Evolutionary conservation across 2,888 invertebrate genomes (phyloP).

Genomic region (Idaea aversata): DNA sequence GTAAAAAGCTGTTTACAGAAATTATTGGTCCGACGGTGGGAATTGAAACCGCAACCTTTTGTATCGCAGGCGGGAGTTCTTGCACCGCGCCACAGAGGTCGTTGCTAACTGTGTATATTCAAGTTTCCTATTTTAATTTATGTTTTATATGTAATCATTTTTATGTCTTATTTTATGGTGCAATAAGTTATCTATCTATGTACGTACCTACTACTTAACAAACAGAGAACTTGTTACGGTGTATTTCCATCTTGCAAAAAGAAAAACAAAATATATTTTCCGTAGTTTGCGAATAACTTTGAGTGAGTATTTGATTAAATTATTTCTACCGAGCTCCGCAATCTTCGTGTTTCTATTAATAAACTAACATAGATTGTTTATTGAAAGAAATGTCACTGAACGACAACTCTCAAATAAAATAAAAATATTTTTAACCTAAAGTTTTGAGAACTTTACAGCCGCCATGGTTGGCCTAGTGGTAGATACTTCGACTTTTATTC

Average conservation of each 20-base stretch:
- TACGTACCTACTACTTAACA: background rate
- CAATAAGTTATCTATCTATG: background rate
- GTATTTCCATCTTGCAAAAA: background rate
- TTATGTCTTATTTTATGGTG: background rate
- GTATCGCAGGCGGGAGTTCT: too few species aligned
- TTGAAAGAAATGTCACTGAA: background rate
- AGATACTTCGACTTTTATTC: too few species aligned
- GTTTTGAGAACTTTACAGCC: too few species aligned
- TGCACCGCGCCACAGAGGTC: too few species aligned
- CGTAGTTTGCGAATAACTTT: conserved; percentile 21
- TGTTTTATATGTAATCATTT: background rate
- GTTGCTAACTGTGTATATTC: too few species aligned
- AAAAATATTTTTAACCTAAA: too few species aligned
- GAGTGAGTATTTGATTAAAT: conserved; percentile 26
- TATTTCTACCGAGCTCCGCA: conserved; percentile 24
- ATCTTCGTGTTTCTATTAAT: conserved; percentile 29
- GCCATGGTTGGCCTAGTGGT: too few species aligned
- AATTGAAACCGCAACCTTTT: too few species aligned
- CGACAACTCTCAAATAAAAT: background rate
- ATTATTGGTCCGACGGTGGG: too few species aligned
- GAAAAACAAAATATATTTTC: conserved; percentile 17
- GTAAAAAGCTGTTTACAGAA: too few species aligned
- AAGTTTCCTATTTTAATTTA: too few species aligned
- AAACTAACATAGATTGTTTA: conserved; percentile 27
- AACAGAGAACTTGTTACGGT: background rate